A percentile compares a stretch with the other conserved stretches of the same genome.
phyloP scores from a whole-genome alignment of 2,113 vertebrate species.

The Tetrao urogallus region DNA sequence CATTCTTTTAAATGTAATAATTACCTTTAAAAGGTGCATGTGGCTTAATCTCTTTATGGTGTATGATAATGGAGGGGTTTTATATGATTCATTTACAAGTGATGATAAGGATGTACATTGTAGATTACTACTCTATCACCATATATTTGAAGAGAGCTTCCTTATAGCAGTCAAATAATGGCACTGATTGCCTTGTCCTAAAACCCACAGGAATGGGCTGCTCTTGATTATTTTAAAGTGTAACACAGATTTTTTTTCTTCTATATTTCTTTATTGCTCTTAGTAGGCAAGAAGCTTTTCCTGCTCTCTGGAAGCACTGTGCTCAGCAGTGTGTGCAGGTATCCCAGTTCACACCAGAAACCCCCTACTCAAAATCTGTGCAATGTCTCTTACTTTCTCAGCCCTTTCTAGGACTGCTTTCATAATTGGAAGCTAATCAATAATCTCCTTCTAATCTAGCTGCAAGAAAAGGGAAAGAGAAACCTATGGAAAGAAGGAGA shows the following conservation, averaged over 20 bases:
- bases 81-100: slow-evolving; percentile 29
- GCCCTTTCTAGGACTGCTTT: background rate
- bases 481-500: background rate
- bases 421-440: background rate
- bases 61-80: slow-evolving; percentile 30
- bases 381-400: background rate
- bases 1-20: slow-evolving; percentile 39
- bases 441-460: background rate
- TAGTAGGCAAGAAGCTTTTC: background rate
- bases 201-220: background rate
- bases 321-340: background rate
- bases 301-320: background rate
- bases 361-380: background rate
- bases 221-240: background rate
- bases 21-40: slow-evolving; percentile 26
- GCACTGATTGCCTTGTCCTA: slow-evolving; percentile 1
- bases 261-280: background rate
- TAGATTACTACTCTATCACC: slow-evolving; percentile 41
- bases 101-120: slow-evolving; percentile 26
- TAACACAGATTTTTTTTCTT: background rate
- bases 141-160: slow-evolving; percentile 3
- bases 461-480: background rate
- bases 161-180: slow-evolving; percentile 23
- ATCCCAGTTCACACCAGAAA: background rate
- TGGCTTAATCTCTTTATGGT: slow-evolving; percentile 32